Evolutionary conservation across 2,113 vertebrate genomes (phyloP).

Genomic region (Limanda limanda): DNA sequence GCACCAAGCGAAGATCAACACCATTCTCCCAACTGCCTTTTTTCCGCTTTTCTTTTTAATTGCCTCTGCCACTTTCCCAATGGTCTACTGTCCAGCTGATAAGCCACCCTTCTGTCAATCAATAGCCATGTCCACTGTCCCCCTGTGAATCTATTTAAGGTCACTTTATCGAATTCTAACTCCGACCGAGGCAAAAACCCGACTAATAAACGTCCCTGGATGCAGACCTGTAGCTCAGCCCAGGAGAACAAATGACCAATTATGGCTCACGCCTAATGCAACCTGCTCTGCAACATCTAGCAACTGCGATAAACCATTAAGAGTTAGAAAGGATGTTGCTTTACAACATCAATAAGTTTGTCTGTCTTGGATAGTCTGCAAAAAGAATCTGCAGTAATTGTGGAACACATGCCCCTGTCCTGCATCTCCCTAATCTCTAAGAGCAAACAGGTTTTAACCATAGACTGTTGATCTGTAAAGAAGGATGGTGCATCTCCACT

Average conservation of each 20-base stretch:
- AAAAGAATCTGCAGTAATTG: no score
- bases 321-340: not conserved
- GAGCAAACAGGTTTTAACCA: not conserved
- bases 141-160: conserved; percentile 75
- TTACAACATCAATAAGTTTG: not conserved
- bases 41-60: conserved; percentile 70
- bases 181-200: conserved; percentile 38
- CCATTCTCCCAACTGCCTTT: conserved; percentile 24
- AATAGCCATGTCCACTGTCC: conserved; percentile 72
- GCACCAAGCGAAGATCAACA: conserved; percentile 29
- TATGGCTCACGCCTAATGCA: conserved; percentile 13
- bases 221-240: conserved; percentile 26
- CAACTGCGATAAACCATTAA: not conserved
- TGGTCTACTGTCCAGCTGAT: conserved; percentile 60
- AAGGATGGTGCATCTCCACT: no score
- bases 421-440: not conserved
- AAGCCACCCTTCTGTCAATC: conserved; percentile 76
- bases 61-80: conserved; percentile 74
- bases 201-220: conserved; percentile 60
- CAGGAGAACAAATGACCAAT: conserved; percentile 65
- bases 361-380: not conserved
- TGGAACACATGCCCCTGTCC: not conserved
- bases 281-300: not conserved
- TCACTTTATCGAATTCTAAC: conserved; percentile 77
- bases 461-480: no score